Evolutionary conservation across 2,888 invertebrate species (phyloP).

Genomic region (Drosophila cognata): DNA sequence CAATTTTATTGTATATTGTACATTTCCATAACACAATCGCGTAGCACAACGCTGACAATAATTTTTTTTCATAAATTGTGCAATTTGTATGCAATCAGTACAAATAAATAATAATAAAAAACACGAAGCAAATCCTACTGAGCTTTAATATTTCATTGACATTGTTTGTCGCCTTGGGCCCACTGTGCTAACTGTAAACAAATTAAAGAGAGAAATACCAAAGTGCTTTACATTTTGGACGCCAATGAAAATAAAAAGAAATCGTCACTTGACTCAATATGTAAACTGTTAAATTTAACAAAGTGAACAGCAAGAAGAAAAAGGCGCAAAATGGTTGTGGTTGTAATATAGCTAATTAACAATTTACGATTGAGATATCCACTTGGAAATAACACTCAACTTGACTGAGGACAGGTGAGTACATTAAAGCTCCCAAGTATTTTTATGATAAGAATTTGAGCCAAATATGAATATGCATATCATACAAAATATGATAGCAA

Average conservation of each 20-base stretch:
- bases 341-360: conserved; percentile 32
- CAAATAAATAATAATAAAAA: conserved; percentile 6
- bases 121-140: conserved; percentile 9
- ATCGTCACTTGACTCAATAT: conserved; percentile 38
- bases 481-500: conserved; percentile 8
- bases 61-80: conserved; percentile 19
- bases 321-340: conserved; percentile 36
- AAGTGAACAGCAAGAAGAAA: conserved; percentile 18
- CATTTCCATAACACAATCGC: conserved; percentile 41
- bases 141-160: conserved; percentile 37
- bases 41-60: conserved; percentile 32
- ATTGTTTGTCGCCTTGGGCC: conserved; percentile 15
- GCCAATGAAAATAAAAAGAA: conserved; percentile 12
- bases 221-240: conserved; percentile 37
- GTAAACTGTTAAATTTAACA: conserved; percentile 42
- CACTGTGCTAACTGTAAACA: conserved; percentile 51
- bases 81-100: conserved; percentile 32
- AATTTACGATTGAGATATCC: conserved; percentile 9
- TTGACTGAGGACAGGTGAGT: conserved; percentile 38
- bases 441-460: conserved; percentile 12
- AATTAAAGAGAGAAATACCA: conserved; percentile 26
- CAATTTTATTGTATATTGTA: conserved; percentile 26
- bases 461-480: not conserved
- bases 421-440: not conserved
- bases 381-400: conserved; percentile 12